Base-by-base conservation (phyloP, 1,140 invertebrate genomes). In the Antheraea mylitta region DNA sequence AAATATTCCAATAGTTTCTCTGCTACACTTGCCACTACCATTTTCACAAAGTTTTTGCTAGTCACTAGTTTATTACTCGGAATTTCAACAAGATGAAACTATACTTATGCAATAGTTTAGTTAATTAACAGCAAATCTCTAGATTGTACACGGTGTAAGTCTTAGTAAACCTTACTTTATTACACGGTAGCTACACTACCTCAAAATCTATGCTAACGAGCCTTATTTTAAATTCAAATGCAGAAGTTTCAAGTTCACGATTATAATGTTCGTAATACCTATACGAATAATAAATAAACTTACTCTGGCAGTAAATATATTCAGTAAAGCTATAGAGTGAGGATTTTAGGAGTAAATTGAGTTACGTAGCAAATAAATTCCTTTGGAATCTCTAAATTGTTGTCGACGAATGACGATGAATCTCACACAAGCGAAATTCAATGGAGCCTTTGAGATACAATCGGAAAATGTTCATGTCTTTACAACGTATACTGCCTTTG, bases 341-440 rank as follows among this genome's bases (percentile, higher is more conserved):
- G 9, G 45, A 13, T 53, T 16, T 16, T 16, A 16, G 11, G 16
- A 53, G 16, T 16, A 13, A 53, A 53, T 16, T 63, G 3, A 36
- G 30, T 65, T 66, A 64, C 53, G 7, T 48, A 58, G 58, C 68
- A 70, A 30, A 70, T 70, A 65, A 70, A 66, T 66, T 58, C 58
- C 68, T 65, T 63, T 66, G 61, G 37, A 70, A 61, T 53, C 37
- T 36, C 58, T 66, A 62, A 66, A 62, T 53, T 61, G 19, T 18
- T 18, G 61, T 64, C 61, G 59, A 70, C 38, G 68, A 70, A 66
- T 22, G 18, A n/a, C n/a, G n/a, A n/a, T n/a, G n/a, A n/a, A n/a
- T 58, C 64, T 59, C 65, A 48, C 36, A 45, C 64, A 61, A 58
- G 22, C 18, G 18, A n/a, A 53, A 61, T 62, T 70, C 64, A 70